Base-by-base conservation (phyloP, 2,113 vertebrate genomes). In the Anguilla rostrata region DNA sequence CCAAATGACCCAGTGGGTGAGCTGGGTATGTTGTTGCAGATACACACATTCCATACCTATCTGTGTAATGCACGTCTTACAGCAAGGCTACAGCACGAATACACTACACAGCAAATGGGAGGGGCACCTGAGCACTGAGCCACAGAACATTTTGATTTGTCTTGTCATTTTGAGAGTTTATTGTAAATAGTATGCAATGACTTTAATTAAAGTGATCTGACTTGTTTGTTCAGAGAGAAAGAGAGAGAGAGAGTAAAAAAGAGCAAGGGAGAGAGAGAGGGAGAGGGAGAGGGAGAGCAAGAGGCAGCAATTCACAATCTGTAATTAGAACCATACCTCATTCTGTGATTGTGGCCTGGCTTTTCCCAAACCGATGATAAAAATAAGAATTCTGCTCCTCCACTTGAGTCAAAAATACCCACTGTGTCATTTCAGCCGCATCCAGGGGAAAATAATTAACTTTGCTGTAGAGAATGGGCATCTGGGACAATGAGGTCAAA, bases 281-380 rank as follows among this genome's bases (percentile, higher is more conserved):
- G 60, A 3, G 39, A 63, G 49, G 78, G 63, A 82, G 56, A 56
- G 41, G 82, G 53, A 43, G 49, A 81, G 82, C 83, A 82, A 83
- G 84, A 89, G 79, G 89, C 92, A 92, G 88, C 91, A 93, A 89
- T 90, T 90, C 92, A 91, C 93, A 91, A 90, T 84, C 93, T 95
- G 92, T 96, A 96, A 97, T 96, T 93, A 96, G 94, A 96, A 96
- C 93, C 95, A 96, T 95, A 94, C 94, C 96, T 95, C 90, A 88
- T 87, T 85, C 49, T 83, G 57, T 92, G 91, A 95, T 94, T 92
- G 90, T 57, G 90, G 92, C 92, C 89, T 93, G 92, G 91, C 91
- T 93, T 94, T 90, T 93, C 92, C 93, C 91, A 94, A 95, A 95
- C 93, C 91, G 90, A 93, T 90, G 88, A 89, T 91, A 93, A 92